Evolutionary conservation across 2,113 vertebrate species (phyloP).

Genomic region (Tympanuchus pallidicinctus): DNA sequence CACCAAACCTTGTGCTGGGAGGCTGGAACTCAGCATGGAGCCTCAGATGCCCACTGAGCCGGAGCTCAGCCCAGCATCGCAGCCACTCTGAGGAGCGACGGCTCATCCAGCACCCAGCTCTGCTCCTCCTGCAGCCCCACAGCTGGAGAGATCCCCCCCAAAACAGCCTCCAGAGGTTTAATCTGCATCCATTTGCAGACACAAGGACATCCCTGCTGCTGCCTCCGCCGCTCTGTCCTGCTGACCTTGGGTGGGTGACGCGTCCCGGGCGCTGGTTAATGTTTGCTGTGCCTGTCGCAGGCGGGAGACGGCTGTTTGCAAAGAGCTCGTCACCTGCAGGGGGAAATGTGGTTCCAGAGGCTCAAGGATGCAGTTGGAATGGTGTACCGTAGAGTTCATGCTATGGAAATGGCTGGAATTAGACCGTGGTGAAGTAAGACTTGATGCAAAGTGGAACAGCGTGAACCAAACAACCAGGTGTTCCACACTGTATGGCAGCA

Average conservation of each 20-base stretch:
- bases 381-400: rapidly evolving
- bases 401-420: background rate
- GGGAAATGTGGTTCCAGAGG: background rate
- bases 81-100: rapidly evolving
- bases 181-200: background rate
- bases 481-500: rapidly evolving
- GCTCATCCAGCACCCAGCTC: background rate
- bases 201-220: conserved; percentile 13
- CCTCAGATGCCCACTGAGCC: background rate
- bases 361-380: rapidly evolving
- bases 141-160: background rate
- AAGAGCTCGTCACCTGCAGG: background rate
- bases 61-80: background rate
- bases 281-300: conserved; percentile 30
- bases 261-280: conserved; percentile 26
- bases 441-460: background rate
- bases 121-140: background rate
- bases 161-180: background rate
- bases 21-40: background rate
- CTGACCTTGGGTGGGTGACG: conserved; percentile 45
- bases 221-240: background rate
- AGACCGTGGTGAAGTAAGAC: background rate
- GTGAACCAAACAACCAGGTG: background rate
- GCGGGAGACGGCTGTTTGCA: background rate
- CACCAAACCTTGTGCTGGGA: background rate